phyloP scores from a whole-genome alignment of 2,797 vertebrate genomes.

The Tinamus major region DNA sequence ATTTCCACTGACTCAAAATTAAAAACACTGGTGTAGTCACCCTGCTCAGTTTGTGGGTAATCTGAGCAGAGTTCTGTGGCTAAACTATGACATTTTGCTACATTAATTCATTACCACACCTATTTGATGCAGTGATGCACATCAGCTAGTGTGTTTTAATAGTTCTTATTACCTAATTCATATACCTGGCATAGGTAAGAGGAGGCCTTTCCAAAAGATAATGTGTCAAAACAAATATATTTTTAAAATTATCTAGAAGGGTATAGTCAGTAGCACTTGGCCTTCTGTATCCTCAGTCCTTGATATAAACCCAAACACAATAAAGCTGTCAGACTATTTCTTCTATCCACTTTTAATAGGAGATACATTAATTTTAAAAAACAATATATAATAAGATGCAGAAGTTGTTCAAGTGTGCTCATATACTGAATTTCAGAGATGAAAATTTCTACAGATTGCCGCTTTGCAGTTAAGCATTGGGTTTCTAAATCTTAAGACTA shows the following conservation, averaged over 20 bases:
- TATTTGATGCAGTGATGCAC: not conserved
- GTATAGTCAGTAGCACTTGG: constrained; percentile 36
- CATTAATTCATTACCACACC: constrained; percentile 15
- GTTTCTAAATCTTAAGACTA: constrained; percentile 11
- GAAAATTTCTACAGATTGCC: constrained; percentile 19
- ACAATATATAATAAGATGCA: constrained; percentile 2
- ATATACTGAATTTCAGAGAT: constrained; percentile 33
- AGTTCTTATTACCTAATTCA: not conserved
- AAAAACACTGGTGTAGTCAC: constrained; percentile 64
- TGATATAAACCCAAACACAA: constrained; percentile 30
- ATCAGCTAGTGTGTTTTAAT: constrained; percentile 13
- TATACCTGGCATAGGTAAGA: constrained; percentile 35
- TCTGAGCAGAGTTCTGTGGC: not conserved
- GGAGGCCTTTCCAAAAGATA: constrained; percentile 19
- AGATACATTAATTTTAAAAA: constrained; percentile 61
- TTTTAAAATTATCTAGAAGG: constrained; percentile 19
- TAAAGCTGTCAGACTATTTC: constrained; percentile 49
- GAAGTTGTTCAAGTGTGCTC: constrained; percentile 8
- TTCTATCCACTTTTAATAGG: constrained; percentile 22
- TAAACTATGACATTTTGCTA: constrained; percentile 15
- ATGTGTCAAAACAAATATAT: not conserved
- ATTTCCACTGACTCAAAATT: constrained; percentile 61
- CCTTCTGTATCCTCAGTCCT: constrained; percentile 10
- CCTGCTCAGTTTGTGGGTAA: constrained; percentile 42
- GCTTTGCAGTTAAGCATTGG: not conserved